Evolutionary conservation across 2,888 invertebrate genomes (phyloP).

Genomic region (Tipula helvola): DNA sequence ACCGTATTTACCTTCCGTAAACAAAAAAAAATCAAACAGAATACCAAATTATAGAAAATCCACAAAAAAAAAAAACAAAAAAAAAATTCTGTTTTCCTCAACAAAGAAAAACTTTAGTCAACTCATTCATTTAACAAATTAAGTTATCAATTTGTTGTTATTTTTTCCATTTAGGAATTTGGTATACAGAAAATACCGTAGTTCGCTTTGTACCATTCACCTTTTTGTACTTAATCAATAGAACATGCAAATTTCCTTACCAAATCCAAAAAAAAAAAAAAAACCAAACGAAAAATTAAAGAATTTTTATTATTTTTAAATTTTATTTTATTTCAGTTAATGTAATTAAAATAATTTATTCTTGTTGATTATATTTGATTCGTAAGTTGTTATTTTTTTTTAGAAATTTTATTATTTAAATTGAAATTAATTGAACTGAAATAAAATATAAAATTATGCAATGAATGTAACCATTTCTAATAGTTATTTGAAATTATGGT

Average conservation of each 20-base stretch:
- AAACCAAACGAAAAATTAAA: neutral
- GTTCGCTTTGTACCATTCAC: neutral
- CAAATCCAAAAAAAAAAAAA: neutral
- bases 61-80: neutral
- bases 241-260: neutral
- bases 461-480: too few relatives aligned
- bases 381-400: neutral
- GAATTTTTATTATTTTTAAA: neutral
- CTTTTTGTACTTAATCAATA: neutral
- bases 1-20: neutral
- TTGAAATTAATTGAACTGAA: too few relatives aligned
- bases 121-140: conserved; percentile 4
- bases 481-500: too few relatives aligned
- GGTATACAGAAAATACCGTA: neutral
- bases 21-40: neutral
- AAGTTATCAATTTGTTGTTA: neutral
- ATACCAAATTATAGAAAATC: neutral
- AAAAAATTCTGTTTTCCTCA: neutral
- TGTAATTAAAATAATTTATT: neutral
- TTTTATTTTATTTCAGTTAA: neutral
- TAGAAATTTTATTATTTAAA: too few relatives aligned
- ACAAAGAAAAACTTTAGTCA: neutral
- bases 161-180: neutral
- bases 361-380: neutral
- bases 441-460: too few relatives aligned